Evolutionary conservation across 2,797 vertebrate genomes (phyloP).

Genomic region (Denticeps clupeoides): DNA sequence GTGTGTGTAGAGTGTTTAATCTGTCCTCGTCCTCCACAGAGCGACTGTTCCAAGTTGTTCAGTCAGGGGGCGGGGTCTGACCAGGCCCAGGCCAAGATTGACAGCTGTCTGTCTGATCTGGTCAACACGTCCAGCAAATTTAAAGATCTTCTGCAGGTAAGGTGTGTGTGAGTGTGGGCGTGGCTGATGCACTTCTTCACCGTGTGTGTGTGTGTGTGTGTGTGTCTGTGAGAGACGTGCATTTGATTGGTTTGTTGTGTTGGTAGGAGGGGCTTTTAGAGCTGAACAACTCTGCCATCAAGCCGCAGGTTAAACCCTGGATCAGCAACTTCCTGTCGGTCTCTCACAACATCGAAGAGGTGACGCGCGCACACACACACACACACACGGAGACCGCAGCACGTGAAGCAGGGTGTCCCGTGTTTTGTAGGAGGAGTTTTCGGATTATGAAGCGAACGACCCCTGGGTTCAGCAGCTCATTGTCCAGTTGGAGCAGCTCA

Average conservation of each 20-base stretch:
- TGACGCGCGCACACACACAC: background rate
- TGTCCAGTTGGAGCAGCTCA: conserved; percentile 88
- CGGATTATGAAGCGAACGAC: conserved; percentile 93
- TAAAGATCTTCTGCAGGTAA: conserved; percentile 89
- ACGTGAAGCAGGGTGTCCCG: too few species aligned
- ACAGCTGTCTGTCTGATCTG: conserved; percentile 90
- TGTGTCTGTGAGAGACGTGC: background rate
- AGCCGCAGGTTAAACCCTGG: conserved; percentile 95
- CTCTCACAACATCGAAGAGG: conserved; percentile 97
- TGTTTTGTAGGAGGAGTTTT: conserved; percentile 82
- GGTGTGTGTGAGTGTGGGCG: background rate
- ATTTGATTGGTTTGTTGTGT: background rate
- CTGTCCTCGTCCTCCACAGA: conserved; percentile 48
- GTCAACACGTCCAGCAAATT: conserved; percentile 86
- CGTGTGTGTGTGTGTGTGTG: background rate
- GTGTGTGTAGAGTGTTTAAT: too few species aligned
- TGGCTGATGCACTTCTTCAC: too few species aligned
- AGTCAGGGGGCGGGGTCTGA: conserved; percentile 73
- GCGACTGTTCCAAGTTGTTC: conserved; percentile 86
- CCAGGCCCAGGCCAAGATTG: conserved; percentile 84
- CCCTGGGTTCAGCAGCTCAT: conserved; percentile 98
- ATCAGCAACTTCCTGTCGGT: conserved; percentile 90
- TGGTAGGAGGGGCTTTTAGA: conserved; percentile 82
- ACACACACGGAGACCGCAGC: too few species aligned
- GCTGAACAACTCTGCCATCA: conserved; percentile 84